Base-by-base conservation (phyloP, 2,888 invertebrate genomes). In the Palloptera scutellata region DNA sequence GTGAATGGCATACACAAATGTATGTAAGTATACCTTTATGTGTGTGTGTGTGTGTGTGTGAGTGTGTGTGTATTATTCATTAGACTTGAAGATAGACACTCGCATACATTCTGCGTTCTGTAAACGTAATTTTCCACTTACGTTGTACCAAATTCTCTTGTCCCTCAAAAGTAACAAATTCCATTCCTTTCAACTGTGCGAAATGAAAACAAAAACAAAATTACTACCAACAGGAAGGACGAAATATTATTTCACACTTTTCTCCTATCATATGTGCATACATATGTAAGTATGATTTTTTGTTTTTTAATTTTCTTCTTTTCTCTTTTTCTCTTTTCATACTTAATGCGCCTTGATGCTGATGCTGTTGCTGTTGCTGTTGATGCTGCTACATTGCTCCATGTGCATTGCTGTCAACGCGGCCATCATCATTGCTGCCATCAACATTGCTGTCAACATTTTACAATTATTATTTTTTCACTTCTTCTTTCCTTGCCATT, bases 61-160 rank as follows among this genome's bases (percentile, higher is more conserved):
- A n/a, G 30, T 13, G 54, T 20, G 43, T 30, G 20, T 64, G 51
- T 51, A 58, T 54, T 61, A 61, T 65, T 68, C 61, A 65, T 64
- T 62, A 65, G 57, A 57, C 19, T 15, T 13, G 19, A 51, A 64
- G 63, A 63, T 43, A 19, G n/a, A n/a, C 48, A 48, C 61, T 19
- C 48, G 15, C 48, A 9, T n/a, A 55, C 40, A 40, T 11, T 6
- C 13, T 54, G n/a, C n/a, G 19, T 15, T n/a, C 54, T 30, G 11
- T n/a, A 66, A 59, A 53, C 45, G 52, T 52, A 66, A 58, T 61
- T 69, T 64, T 66, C 53, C 66, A 64, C 66, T 62, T 60, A 63
- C 53, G 17, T 51, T 57, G 1, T 41, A 41, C 57, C 1, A 30
- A 48, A 20, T 58, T 48, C 51, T 65, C 48, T 48, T 63, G 52